Percentiles rank a stretch among this genome's conserved stretches.
These are phyloP conservation scores for Neofelis nebulosa DNA, from an alignment of 2,113 vertebrate species.

Conservation along the genomic window DNA sequence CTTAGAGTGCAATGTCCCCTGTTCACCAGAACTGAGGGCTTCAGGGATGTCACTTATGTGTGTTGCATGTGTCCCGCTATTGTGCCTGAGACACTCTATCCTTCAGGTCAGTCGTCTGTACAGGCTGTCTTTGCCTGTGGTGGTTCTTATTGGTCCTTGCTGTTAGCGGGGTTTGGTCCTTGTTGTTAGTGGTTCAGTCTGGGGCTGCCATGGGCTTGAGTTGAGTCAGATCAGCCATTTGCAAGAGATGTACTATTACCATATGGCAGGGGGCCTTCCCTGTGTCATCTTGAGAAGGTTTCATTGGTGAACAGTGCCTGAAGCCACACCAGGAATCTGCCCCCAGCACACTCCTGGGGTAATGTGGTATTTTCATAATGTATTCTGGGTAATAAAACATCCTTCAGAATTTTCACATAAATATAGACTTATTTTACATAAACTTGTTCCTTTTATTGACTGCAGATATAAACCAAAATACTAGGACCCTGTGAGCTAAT, in stretches of 20 bases:
- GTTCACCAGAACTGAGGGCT: not conserved
- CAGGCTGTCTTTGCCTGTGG: not conserved
- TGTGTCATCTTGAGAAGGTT: not conserved
- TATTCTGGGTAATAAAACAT: not conserved
- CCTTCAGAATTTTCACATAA: not conserved
- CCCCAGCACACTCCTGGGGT: not conserved
- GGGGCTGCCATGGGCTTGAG: not conserved
- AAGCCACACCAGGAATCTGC: not conserved
- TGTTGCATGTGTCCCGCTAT: not conserved
- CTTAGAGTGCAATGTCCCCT: not conserved
- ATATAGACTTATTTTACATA: not conserved
- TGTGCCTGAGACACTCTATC: not conserved
- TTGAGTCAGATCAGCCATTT: not conserved
- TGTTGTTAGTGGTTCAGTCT: not conserved
- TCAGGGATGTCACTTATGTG: not conserved
- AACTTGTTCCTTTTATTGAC: not conserved
- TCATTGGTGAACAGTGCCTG: not conserved
- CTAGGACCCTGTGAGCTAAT: not conserved
- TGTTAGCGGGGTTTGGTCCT: not conserved
- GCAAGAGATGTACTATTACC: not conserved
- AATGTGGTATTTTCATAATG: not conserved
- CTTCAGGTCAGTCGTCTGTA: not conserved
- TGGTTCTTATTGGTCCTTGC: not conserved
- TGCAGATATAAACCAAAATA: not conserved
- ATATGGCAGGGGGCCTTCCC: not conserved